Conservation (phyloP, 2,888 invertebrate genomes). For the Argyra leucocephala region DNA sequence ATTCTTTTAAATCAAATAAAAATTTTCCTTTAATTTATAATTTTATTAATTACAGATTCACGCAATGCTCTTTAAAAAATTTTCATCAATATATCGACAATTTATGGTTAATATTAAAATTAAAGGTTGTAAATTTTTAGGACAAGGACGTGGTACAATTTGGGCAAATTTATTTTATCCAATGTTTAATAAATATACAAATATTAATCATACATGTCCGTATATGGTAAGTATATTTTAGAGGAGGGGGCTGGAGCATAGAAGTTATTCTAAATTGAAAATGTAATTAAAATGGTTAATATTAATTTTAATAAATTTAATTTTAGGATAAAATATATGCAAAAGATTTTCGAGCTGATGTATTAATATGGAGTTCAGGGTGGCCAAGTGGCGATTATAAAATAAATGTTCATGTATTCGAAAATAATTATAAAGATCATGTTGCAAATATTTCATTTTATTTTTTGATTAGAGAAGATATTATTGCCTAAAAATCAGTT, state of each 20-base stretch:
- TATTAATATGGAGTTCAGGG: not conserved
- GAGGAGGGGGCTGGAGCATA: too few relatives aligned
- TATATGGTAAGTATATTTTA: not conserved
- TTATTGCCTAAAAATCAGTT: too few relatives aligned
- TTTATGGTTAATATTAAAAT: not conserved
- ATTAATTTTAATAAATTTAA: not conserved
- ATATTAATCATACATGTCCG: not conserved
- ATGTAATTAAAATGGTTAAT: too few relatives aligned
- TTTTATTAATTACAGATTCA: not conserved
- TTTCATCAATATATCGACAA: not conserved
- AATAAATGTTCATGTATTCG: not conserved
- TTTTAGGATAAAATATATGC: not conserved
- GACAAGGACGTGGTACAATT: not conserved
- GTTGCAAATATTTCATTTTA: not conserved
- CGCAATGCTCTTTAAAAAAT: not conserved
- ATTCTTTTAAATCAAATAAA: too few relatives aligned
- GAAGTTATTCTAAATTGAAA: too few relatives aligned
- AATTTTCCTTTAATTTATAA: too few relatives aligned
- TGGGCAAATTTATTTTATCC: not conserved
- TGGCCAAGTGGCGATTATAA: not conserved
- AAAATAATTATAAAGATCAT: not conserved
- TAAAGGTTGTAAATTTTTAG: not conserved
- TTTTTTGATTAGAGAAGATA: not conserved
- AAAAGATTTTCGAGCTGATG: not conserved
- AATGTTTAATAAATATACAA: not conserved